These are phyloP conservation scores for Platygyra sinensis DNA, from an alignment of 64 coral and sea anemone species.

Conservation along the genomic window DNA sequence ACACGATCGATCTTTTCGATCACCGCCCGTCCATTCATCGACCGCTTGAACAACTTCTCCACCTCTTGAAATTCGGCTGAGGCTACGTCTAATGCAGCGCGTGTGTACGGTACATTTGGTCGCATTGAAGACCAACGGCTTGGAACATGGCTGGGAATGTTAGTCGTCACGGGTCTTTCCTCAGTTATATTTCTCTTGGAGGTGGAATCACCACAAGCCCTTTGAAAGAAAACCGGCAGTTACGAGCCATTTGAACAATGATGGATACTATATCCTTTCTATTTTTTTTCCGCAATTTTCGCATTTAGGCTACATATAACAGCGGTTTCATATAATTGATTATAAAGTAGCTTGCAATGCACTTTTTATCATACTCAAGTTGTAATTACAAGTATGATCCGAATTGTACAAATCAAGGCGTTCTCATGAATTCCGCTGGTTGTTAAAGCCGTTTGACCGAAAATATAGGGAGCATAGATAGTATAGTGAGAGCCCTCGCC, in stretches of 20 bases:
- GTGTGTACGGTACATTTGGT: conserved; percentile 22
- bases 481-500: too few species aligned
- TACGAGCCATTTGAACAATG: background rate
- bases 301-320: too few species aligned
- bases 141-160: background rate
- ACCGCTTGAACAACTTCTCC: conserved; percentile 35
- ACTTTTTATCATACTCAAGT: too few species aligned
- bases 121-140: conserved; percentile 44
- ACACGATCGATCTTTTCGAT: conserved; percentile 65
- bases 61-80: conserved; percentile 62
- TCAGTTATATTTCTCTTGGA: background rate
- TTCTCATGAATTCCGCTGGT: too few species aligned
- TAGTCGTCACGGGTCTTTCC: background rate
- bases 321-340: too few species aligned
- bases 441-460: too few species aligned
- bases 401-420: too few species aligned
- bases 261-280: too few species aligned
- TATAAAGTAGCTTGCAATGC: too few species aligned
- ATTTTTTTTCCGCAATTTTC: too few species aligned
- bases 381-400: too few species aligned
- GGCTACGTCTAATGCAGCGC: conserved; percentile 14
- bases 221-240: background rate
- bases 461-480: too few species aligned
- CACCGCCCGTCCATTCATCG: conserved; percentile 12
- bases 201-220: background rate